Conservation (phyloP, 2,113 vertebrate species). For the Prolemur simus region DNA sequence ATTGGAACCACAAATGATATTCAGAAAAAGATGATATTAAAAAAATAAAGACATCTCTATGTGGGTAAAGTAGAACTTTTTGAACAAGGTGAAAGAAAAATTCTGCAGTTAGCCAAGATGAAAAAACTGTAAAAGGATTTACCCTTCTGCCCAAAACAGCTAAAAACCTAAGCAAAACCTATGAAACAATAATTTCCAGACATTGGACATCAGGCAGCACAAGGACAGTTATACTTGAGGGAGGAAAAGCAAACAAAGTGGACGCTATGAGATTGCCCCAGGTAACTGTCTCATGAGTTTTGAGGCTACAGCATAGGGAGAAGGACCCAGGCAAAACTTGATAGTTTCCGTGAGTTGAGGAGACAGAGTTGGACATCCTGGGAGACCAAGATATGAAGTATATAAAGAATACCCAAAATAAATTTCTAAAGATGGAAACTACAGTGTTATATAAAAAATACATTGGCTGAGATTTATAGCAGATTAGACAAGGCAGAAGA, state of each 20-base stretch:
- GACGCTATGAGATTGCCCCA: too few species aligned
- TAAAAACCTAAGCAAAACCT: neutral
- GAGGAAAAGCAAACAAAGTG: neutral
- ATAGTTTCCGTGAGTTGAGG: neutral
- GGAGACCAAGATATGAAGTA: neutral
- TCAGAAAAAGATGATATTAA: neutral
- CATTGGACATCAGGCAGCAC: neutral
- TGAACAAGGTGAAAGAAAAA: neutral
- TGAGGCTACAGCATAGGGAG: neutral
- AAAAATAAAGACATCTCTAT: neutral
- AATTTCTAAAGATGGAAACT: neutral
- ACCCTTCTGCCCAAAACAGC: neutral
- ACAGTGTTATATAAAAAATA: neutral
- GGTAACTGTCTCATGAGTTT: neutral
- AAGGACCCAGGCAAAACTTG: neutral
- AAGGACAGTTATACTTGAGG: neutral
- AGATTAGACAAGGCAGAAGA: neutral
- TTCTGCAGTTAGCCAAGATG: neutral
- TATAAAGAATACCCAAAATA: neutral
- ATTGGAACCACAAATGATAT: neutral
- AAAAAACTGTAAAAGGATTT: neutral
- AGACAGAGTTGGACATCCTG: neutral
- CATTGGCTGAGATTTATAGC: neutral
- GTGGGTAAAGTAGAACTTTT: neutral
- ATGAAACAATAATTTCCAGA: neutral